phyloP scores from a whole-genome alignment of 2,888 invertebrate genomes.

The Sinhomidia bicolor region DNA sequence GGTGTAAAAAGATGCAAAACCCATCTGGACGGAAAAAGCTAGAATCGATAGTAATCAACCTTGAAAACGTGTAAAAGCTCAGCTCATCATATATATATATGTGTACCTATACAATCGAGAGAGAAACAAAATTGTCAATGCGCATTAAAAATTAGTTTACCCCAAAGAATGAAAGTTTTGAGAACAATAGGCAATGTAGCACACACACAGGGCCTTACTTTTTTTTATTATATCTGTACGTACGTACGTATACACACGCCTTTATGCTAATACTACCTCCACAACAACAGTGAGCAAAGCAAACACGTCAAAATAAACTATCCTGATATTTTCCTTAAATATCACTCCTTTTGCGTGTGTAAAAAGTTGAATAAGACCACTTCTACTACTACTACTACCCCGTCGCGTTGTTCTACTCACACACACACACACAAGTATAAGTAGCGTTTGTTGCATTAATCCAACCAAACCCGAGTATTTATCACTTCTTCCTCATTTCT shows the following conservation, averaged over 20 bases:
- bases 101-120: too few species aligned
- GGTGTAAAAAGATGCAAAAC: too few species aligned
- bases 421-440: neutral
- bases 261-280: conserved; percentile 51
- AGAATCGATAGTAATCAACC: conserved; percentile 76
- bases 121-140: conserved; percentile 60
- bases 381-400: too few species aligned
- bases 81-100: too few species aligned
- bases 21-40: conserved; percentile 20
- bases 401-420: neutral
- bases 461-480: neutral
- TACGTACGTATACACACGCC: neutral
- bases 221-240: too few species aligned
- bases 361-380: too few species aligned
- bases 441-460: neutral
- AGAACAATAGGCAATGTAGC: conserved; percentile 18
- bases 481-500: conserved; percentile 58
- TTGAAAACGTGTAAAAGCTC: too few species aligned
- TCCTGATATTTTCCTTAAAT: neutral
- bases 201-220: too few species aligned
- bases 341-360: too few species aligned
- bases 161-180: neutral
- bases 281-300: neutral
- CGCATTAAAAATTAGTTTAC: conserved; percentile 65
- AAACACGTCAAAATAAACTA: neutral